phyloP scores from a whole-genome alignment of 2,113 vertebrate genomes.

The Mus pahari region DNA sequence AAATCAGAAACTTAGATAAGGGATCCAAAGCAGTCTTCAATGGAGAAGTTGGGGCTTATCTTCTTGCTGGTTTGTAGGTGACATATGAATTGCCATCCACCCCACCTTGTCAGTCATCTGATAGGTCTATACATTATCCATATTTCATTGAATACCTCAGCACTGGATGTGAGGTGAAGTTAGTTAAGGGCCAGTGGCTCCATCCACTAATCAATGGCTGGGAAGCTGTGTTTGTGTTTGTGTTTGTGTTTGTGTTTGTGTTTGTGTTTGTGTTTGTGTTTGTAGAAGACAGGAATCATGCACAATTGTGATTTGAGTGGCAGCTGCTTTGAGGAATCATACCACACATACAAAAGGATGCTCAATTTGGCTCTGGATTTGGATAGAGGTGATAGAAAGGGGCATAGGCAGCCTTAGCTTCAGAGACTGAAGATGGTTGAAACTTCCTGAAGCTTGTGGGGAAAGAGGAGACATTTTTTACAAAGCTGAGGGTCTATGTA shows the following conservation, averaged over 20 bases:
- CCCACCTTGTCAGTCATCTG: background rate
- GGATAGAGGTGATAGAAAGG: background rate
- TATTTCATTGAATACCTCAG: background rate
- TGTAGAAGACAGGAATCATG: background rate
- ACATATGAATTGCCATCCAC: rapidly evolving
- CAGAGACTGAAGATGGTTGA: background rate
- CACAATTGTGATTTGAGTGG: background rate
- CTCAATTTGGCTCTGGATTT: rapidly evolving
- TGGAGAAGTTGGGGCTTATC: background rate
- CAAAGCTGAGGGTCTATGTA: background rate
- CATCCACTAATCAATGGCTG: background rate
- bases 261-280: slow-evolving; percentile 8
- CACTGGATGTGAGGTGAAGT: background rate
- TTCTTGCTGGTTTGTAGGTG: no score
- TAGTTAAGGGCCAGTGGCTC: background rate
- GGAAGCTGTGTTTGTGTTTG: background rate
- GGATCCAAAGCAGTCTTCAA: background rate
- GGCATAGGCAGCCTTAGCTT: background rate
- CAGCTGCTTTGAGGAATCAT: background rate
- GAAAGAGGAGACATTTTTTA: background rate
- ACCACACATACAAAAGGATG: background rate
- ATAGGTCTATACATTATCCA: no score
- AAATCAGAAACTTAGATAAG: background rate
- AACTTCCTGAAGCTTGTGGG: background rate
- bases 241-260: no score